Conservation (phyloP, 1,140 invertebrate genomes). For the Sinella curviseta region DNA sequence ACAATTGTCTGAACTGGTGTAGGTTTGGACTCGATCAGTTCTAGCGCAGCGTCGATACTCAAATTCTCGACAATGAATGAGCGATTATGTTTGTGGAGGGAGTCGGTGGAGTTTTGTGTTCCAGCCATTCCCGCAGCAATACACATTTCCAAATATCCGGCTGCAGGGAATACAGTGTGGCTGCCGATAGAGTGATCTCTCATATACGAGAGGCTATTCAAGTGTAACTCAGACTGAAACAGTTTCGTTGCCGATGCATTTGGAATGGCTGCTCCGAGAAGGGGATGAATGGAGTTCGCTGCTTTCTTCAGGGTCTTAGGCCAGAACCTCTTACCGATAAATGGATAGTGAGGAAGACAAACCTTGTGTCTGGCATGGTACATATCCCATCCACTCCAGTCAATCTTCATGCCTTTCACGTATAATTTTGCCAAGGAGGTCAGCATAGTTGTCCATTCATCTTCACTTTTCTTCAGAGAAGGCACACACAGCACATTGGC, state of each 20-base stretch:
- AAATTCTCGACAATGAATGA: conserved; percentile 10
- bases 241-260: conserved; percentile 1
- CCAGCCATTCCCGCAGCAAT: background rate
- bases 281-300: conserved; percentile 16
- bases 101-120: background rate
- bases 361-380: background rate
- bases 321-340: conserved; percentile 37
- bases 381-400: conserved; percentile 31
- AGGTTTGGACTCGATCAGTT: background rate
- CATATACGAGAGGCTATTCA: background rate
- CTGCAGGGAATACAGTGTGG: background rate
- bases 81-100: too few species aligned
- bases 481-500: conserved; percentile 12
- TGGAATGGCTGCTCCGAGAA: background rate
- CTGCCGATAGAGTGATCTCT: conserved; percentile 6
- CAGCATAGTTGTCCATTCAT: conserved; percentile 31
- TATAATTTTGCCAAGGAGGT: conserved; percentile 32
- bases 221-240: conserved; percentile 1
- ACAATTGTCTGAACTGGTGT: background rate
- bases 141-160: conserved; percentile 16
- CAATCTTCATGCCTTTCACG: conserved; percentile 30
- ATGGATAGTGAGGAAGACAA: conserved; percentile 36
- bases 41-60: background rate
- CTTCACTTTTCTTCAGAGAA: conserved; percentile 30
- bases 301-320: conserved; percentile 2